phyloP scores from a whole-genome alignment of 1,140 invertebrate species.

The Hydropsyche tenuis region DNA sequence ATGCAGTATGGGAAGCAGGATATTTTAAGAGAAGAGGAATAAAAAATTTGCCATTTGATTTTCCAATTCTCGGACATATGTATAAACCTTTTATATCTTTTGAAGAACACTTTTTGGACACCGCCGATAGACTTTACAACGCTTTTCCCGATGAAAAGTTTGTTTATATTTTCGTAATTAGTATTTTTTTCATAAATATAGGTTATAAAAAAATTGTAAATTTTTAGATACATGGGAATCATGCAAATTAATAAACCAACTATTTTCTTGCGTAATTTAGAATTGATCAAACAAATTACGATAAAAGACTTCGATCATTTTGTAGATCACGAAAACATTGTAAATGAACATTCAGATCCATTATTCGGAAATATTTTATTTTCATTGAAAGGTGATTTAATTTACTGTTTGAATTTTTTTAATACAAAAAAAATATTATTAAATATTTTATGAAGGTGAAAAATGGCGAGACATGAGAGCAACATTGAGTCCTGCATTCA shows the following conservation, averaged over 20 bases:
- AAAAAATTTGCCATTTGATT: conserved; percentile 11
- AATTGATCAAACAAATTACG: conserved; percentile 66
- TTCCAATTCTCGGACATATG: conserved; percentile 31
- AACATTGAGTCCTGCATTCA: conserved; percentile 21
- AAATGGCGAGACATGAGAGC: conserved; percentile 17
- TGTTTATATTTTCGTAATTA: not conserved
- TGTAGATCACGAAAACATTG: conserved; percentile 61
- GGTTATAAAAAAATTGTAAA: not conserved
- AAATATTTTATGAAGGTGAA: not conserved
- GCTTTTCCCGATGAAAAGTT: conserved; percentile 38
- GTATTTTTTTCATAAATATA: not conserved
- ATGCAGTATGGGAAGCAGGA: conserved; percentile 12
- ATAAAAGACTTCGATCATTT: conserved; percentile 74
- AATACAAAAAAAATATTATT: not conserved
- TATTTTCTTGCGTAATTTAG: conserved; percentile 66
- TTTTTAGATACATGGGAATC: conserved; percentile 59
- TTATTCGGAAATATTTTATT: conserved; percentile 63
- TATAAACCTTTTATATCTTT: not conserved
- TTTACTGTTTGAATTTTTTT: conserved; percentile 3
- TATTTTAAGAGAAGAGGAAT: conserved; percentile 34
- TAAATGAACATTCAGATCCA: conserved; percentile 60
- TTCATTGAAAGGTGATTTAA: conserved; percentile 63
- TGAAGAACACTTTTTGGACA: conserved; percentile 30
- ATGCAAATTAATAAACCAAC: conserved; percentile 63
- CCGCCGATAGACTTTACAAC: conserved; percentile 30